A percentile compares a stretch with the other conserved stretches of the same genome.
These are phyloP conservation scores for Sisyra terminalis DNA, from an alignment of 2,888 invertebrate genomes.

Conservation along the genomic window DNA sequence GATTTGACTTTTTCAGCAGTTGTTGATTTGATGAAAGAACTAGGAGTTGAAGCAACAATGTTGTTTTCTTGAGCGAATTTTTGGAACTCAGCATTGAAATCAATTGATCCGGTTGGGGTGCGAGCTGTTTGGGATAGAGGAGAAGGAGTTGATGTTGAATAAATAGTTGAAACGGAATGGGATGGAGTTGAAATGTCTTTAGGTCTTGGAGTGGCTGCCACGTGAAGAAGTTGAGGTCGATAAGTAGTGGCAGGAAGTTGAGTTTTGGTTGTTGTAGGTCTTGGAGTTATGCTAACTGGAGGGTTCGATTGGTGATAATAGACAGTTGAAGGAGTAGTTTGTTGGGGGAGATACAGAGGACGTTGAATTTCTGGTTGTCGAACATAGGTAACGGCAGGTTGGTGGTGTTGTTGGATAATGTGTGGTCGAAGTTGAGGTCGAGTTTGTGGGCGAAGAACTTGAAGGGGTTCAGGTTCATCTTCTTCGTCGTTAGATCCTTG, in stretches of 20 bases:
- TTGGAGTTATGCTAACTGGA: constrained; percentile 40
- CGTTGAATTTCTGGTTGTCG: constrained; percentile 11
- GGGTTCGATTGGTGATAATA: constrained; percentile 26
- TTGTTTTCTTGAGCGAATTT: constrained; percentile 53
- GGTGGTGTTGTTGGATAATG: constrained; percentile 17
- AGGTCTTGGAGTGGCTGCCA: constrained; percentile 39
- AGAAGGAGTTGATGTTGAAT: constrained; percentile 26
- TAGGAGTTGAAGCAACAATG: constrained; percentile 34
- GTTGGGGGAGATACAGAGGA: constrained; percentile 15
- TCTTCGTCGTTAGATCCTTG: constrained; percentile 41
- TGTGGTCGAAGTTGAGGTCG: constrained; percentile 23
- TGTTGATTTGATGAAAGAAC: constrained; percentile 19
- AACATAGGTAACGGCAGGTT: constrained; percentile 18
- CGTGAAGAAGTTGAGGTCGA: constrained; percentile 38
- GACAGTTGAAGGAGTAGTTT: constrained; percentile 28
- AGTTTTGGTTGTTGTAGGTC: constrained; percentile 30
- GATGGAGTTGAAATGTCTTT: constrained; percentile 19
- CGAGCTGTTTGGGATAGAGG: constrained; percentile 17
- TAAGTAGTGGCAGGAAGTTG: constrained; percentile 49
- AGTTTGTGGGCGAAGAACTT: constrained; percentile 25
- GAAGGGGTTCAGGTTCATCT: constrained; percentile 35
- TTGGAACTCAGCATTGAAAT: constrained; percentile 61
- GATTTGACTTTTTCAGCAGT: constrained; percentile 23
- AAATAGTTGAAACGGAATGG: constrained; percentile 15
- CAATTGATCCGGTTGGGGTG: constrained; percentile 28